phyloP scores from a whole-genome alignment of 2,797 vertebrate species.

The Alauda arvensis region DNA sequence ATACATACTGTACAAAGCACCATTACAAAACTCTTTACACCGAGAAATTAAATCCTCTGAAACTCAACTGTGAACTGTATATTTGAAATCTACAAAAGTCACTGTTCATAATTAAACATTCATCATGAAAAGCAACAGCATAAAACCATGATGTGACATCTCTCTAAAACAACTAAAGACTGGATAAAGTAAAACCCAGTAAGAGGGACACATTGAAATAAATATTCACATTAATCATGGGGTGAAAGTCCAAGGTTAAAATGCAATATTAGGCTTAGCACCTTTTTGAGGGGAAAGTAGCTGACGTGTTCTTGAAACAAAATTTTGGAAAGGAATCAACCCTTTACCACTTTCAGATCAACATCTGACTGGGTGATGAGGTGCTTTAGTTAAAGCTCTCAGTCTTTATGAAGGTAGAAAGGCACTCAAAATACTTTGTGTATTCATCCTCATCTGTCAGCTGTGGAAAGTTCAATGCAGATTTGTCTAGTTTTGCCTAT shows the following conservation, averaged over 20 bases:
- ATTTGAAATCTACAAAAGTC: constrained; percentile 67
- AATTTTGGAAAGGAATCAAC: constrained; percentile 49
- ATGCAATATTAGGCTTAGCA: constrained; percentile 65
- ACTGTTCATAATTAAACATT: constrained; percentile 65
- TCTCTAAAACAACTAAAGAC: constrained; percentile 60
- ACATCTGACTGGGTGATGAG: constrained; percentile 28
- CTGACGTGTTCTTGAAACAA: constrained; percentile 44
- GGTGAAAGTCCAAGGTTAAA: constrained; percentile 69
- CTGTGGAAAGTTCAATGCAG: constrained; percentile 22
- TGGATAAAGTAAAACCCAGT: constrained; percentile 54
- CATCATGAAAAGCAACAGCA: constrained; percentile 64
- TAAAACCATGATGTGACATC: constrained; percentile 54
- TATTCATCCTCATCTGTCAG: constrained; percentile 47
- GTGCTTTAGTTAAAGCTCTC: constrained; percentile 71
- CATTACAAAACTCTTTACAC: constrained; percentile 72
- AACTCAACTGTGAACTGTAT: constrained; percentile 61
- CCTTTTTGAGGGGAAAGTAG: constrained; percentile 62
- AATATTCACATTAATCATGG: constrained; percentile 78
- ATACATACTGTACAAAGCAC: constrained; percentile 76
- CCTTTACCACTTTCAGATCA: constrained; percentile 15
- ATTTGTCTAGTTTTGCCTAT: constrained; percentile 27
- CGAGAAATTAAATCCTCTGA: constrained; percentile 69
- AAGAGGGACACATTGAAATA: constrained; percentile 66
- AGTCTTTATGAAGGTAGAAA: constrained; percentile 65
- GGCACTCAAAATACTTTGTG: constrained; percentile 69